Evolutionary conservation across 1,140 invertebrate genomes (phyloP).

Genomic region (Heliconius himera): DNA sequence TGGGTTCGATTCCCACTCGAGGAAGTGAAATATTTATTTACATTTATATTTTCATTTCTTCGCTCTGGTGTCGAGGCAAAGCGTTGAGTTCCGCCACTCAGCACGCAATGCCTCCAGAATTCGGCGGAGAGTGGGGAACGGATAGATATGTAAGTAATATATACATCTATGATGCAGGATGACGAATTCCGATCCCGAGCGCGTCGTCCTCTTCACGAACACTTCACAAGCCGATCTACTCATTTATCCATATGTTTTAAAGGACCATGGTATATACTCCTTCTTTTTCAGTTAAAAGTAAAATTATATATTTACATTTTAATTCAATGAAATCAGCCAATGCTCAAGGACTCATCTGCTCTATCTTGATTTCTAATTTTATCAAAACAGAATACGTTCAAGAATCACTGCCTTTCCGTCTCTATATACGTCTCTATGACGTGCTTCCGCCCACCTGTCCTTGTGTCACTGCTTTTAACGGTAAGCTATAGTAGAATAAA

Average conservation of each 20-base stretch:
- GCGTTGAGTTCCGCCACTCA: no score
- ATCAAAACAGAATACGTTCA: constrained; percentile 43
- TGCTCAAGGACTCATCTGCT: no score
- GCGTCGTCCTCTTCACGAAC: constrained; percentile 45
- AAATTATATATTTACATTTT: no score
- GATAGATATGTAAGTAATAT: neutral
- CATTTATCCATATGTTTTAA: constrained; percentile 45
- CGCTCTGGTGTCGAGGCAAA: no score
- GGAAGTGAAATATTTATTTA: no score
- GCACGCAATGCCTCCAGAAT: no score
- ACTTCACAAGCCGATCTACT: constrained; percentile 42
- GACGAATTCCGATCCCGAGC: constrained; percentile 45
- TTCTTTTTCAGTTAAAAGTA: neutral
- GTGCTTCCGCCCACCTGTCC: constrained; percentile 43
- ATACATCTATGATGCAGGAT: constrained; percentile 41
- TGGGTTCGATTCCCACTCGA: no score
- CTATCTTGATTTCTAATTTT: no score
- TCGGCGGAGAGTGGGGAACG: no score
- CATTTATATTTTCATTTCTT: no score
- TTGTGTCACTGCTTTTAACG: constrained; percentile 37
- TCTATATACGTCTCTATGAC: constrained; percentile 55
- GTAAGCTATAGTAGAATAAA: constrained; percentile 33
- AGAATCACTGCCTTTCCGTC: constrained; percentile 51
- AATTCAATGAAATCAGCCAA: no score
- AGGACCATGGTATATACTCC: constrained; percentile 42